Base-by-base conservation (phyloP, 2,113 vertebrate species). In the Potamarius usumacintae region DNA sequence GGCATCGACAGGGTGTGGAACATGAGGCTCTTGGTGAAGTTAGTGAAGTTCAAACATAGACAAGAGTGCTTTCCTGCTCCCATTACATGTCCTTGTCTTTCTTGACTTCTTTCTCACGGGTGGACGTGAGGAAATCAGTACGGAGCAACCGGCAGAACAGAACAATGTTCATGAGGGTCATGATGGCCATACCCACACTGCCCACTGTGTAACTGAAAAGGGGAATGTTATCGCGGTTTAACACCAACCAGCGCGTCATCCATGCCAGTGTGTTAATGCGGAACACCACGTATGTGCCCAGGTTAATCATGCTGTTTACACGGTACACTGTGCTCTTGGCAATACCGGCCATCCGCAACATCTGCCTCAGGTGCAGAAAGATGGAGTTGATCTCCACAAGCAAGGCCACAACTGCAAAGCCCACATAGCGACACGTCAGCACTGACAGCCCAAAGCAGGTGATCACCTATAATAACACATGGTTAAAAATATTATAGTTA, bases 321-420 rank as follows among this genome's bases (percentile, higher is more conserved):
- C 95, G 95, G 94, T 97, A 98, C 85, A 92, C 89, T 5, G 94
- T 88, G 88, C 94, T 91, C 62, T 90, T 84, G 15, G 92, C 90
- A 71, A 94, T 92, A 93, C 55, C 91, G 86, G 96, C 96, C 95
- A 98, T 96, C 9, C 96, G 96, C 79, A 98, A 95, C 71, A 97
- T 93, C 86, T 97, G 96, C 57, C 96, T 92, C 71, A 98, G 91
- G 92, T 98, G 96, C 20, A 98, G 96, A 93, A 97, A 98, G 92
- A 96, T 91, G 0, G 98, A 98, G 93, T 99, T 99, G 65, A 99
- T 95, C 93, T 98, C 97, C 90, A 99, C 96, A 89, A 99, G 91
- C 42, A 99, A 92, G 71, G 97, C 97, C 91, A 99, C 96, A 5
- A 97, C 93, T 0, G 97, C 93, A 20, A 97, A 96, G 62, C 98